A percentile compares a stretch with the other conserved stretches of the same genome.
These are phyloP conservation scores for Anas capensis DNA, from an alignment of 2,797 vertebrate species.

Conservation along the genomic window DNA sequence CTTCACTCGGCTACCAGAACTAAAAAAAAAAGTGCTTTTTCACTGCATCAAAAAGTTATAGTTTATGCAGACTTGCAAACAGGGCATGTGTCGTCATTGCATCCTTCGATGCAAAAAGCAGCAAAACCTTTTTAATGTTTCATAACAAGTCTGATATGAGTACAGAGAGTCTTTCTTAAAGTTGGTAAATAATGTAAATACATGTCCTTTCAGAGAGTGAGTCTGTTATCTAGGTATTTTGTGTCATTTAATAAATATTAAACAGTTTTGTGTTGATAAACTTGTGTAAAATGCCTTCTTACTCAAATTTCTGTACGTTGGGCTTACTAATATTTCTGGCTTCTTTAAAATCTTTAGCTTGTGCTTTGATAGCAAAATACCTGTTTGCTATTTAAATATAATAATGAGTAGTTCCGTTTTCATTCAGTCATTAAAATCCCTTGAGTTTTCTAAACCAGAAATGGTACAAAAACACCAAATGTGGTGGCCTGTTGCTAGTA, in stretches of 20 bases:
- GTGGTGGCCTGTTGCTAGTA: not conserved
- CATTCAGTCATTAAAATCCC: slow-evolving; percentile 67
- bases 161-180: slow-evolving; percentile 81
- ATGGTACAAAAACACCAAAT: not conserved
- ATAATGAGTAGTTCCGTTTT: slow-evolving; percentile 47
- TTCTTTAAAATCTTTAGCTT: slow-evolving; percentile 47
- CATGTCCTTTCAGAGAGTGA: slow-evolving; percentile 82
- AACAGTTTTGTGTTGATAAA: slow-evolving; percentile 82
- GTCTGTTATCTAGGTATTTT: slow-evolving; percentile 84
- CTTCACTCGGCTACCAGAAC: slow-evolving; percentile 71
- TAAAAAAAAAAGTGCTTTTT: slow-evolving; percentile 65
- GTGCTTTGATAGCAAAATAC: slow-evolving; percentile 48
- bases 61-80: slow-evolving; percentile 72
- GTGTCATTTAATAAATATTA: slow-evolving; percentile 86
- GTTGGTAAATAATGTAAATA: slow-evolving; percentile 86
- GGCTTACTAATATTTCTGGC: slow-evolving; percentile 59
- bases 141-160: slow-evolving; percentile 78
- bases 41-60: slow-evolving; percentile 73
- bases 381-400: slow-evolving; percentile 53
- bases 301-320: slow-evolving; percentile 43
- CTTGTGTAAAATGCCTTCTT: slow-evolving; percentile 63
- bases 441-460: slow-evolving; percentile 61
- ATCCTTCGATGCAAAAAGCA: slow-evolving; percentile 75
- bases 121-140: slow-evolving; percentile 80
- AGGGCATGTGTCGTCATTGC: slow-evolving; percentile 67